Evolutionary conservation across 2,888 invertebrate genomes (phyloP), one percentile per base, ranked within the genome.

Genomic region (Heteropelma amictum): DNA sequence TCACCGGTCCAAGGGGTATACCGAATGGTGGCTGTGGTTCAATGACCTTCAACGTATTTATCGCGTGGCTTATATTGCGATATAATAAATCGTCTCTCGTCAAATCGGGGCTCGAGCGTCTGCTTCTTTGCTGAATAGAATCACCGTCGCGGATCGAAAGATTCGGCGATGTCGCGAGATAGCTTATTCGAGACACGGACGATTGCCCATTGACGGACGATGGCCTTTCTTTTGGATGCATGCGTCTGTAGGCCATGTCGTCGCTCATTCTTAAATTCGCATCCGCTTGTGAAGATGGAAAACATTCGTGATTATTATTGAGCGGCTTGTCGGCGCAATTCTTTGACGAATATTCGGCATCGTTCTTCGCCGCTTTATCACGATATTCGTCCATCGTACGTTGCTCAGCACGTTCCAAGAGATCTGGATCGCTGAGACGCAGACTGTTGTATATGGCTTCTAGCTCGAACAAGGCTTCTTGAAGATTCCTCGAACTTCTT

Each of bases 361-460:
- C 28, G 23, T 54, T 54, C 21, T 45, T 75, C 6, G 74, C 68
- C 7, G 75, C 58, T 17, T 68, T 76, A n/a, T 76, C 72, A 17
- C 68, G 76, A 53, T 80, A 79, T 91, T 92, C 90, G 91, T 93
- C 82, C 92, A 89, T 89, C 93, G 95, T 87, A 71, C 95, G 91
- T 72, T 94, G 92, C 88, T 95, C 95, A 8, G 95, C 95, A 84
- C 95, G 91, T 84, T 95, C 95, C 60, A 96, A 88, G 70, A 96
- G 91, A 89, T 95, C 95, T 87, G 95, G 95, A 84, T 96, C 96
- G 0, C 94, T 95, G 58, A 97, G 90, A n/a, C 94, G 93, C 68
- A 97, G 91, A 82, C 96, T 96, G 82, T 96, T 95, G 86, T 96
- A 96, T 85, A 97, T 97, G n/a, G 95, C 95, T 90, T 97, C 97